These are phyloP conservation scores for Larimichthys crocea DNA, from an alignment of 2,113 vertebrate species.

Conservation along the genomic window DNA sequence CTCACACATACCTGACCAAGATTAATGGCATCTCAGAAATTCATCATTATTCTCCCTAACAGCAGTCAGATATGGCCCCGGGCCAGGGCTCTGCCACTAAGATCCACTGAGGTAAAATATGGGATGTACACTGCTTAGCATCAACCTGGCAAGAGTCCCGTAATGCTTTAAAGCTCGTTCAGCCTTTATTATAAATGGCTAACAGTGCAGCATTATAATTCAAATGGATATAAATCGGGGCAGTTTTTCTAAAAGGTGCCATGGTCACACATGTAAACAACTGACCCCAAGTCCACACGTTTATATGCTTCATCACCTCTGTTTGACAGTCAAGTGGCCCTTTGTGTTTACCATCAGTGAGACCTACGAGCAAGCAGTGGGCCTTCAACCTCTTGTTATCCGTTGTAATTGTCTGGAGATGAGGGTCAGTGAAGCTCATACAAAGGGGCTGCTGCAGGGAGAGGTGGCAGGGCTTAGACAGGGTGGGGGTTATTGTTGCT, in stretches of 20 bases:
- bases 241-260: slow-evolving; percentile 11
- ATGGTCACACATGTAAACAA: slow-evolving; percentile 15
- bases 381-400: slow-evolving; percentile 57
- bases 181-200: slow-evolving; percentile 25
- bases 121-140: slow-evolving; percentile 37
- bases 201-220: slow-evolving; percentile 17
- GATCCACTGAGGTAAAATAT: slow-evolving; percentile 55
- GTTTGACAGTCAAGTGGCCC: slow-evolving; percentile 31
- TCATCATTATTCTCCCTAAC: slow-evolving; percentile 75
- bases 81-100: slow-evolving; percentile 56
- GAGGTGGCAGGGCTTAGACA: slow-evolving; percentile 21
- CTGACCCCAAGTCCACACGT: not conserved
- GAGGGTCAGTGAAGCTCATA: slow-evolving; percentile 68
- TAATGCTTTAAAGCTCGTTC: slow-evolving; percentile 32
- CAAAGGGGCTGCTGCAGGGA: slow-evolving; percentile 49
- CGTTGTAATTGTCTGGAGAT: slow-evolving; percentile 66
- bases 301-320: slow-evolving; percentile 25
- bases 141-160: slow-evolving; percentile 42
- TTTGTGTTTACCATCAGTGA: slow-evolving; percentile 34
- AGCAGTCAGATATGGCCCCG: slow-evolving; percentile 67
- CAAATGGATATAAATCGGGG: slow-evolving; percentile 34
- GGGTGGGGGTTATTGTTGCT: slow-evolving; percentile 49
- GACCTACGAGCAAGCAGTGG: slow-evolving; percentile 33
- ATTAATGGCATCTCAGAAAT: slow-evolving; percentile 73
- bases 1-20: slow-evolving; percentile 73